A percentile compares a stretch with the other conserved stretches of the same genome.
These are phyloP conservation scores for Psittacara wagleri DNA, from an alignment of 2,113 vertebrate species.

Conservation along the genomic window DNA sequence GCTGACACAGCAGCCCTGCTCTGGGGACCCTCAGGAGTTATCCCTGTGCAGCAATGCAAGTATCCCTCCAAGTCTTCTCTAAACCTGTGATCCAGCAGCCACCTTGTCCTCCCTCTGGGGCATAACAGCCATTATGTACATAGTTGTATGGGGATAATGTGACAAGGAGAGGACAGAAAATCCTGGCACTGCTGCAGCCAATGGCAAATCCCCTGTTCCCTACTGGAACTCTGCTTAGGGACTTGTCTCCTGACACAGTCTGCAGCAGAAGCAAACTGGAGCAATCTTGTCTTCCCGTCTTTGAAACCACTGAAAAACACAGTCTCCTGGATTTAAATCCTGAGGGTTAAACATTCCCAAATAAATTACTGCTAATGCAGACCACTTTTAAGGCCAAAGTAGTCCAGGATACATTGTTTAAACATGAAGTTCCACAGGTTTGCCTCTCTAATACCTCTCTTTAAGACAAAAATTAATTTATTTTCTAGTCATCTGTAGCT, in stretches of 20 bases:
- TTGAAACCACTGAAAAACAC: background rate
- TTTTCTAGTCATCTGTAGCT: constrained; percentile 11
- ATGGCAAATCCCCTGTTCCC: background rate
- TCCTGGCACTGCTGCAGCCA: background rate
- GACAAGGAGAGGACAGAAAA: background rate
- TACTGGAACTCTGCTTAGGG: background rate
- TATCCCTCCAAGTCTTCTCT: background rate
- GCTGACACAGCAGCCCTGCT: background rate
- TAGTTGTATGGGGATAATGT: background rate
- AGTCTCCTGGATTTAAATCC: background rate
- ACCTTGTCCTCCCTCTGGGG: background rate
- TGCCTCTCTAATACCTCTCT: background rate
- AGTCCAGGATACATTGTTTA: background rate
- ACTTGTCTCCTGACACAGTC: background rate
- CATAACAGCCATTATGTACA: background rate
- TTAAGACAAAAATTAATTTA: background rate
- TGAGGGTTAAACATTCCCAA: background rate
- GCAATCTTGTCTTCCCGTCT: background rate
- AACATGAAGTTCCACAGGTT: background rate
- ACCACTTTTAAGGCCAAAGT: background rate
- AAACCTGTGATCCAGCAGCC: background rate
- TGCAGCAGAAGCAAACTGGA: background rate
- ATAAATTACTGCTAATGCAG: background rate
- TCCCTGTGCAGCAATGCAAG: background rate
- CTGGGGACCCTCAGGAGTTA: background rate